Conservation (phyloP, 2,797 vertebrate species). For the Propithecus deckenii region DNA sequence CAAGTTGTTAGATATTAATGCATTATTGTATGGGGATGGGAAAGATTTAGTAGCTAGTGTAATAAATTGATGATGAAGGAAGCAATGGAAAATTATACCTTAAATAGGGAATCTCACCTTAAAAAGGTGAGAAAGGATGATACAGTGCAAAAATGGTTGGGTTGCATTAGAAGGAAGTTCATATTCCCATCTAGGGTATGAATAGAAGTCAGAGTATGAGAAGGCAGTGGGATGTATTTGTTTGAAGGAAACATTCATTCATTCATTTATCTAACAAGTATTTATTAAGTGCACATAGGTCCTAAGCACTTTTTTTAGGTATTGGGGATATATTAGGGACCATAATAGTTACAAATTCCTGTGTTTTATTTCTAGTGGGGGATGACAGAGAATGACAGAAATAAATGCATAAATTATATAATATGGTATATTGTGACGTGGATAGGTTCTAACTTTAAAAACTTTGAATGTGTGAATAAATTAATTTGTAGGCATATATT, state of each 20-base stretch:
- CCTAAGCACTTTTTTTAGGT: background rate
- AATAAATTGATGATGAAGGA: background rate
- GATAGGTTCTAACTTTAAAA: constrained; percentile 24
- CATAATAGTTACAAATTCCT: background rate
- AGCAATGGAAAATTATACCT: background rate
- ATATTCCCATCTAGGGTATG: background rate
- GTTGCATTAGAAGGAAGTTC: background rate
- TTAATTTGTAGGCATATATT: background rate
- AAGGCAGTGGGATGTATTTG: background rate
- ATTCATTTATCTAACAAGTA: background rate
- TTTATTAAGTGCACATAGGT: background rate
- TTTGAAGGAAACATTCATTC: background rate
- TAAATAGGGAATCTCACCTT: background rate
- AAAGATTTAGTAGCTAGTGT: background rate
- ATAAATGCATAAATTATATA: background rate
- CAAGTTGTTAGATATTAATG: background rate
- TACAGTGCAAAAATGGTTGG: background rate
- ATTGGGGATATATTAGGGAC: background rate
- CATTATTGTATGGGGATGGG: background rate
- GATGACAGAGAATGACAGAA: background rate
- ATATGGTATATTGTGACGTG: background rate
- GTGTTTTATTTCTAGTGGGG: background rate
- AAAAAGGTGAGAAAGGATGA: background rate
- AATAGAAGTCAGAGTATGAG: background rate
- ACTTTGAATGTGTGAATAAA: background rate